phyloP scores from a whole-genome alignment of 2,113 vertebrate species.

The Butorides virescens region DNA sequence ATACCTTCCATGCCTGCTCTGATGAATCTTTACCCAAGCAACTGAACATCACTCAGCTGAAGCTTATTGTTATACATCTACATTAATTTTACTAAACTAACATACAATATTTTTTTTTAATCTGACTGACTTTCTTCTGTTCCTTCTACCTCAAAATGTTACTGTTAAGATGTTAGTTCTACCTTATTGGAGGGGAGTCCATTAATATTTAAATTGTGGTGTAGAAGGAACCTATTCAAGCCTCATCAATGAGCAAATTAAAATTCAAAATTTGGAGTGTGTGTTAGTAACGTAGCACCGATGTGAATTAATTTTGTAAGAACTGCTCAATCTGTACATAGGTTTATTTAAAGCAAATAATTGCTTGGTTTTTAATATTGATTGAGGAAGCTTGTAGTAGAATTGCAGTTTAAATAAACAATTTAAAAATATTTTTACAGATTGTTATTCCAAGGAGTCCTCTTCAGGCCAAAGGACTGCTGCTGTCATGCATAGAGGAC shows the following conservation, averaged over 20 bases:
- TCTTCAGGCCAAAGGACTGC: constrained; percentile 93
- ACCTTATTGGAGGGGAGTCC: not conserved
- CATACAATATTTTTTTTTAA: not conserved
- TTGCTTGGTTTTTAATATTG: not conserved
- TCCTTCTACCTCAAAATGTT: not conserved
- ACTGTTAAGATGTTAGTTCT: not conserved
- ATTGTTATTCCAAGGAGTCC: constrained; percentile 94
- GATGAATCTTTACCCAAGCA: not conserved
- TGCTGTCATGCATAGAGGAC: constrained; percentile 94
- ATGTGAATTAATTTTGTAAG: not conserved
- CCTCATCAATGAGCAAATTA: not conserved
- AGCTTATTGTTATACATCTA: not conserved
- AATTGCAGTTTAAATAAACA: constrained; percentile 6
- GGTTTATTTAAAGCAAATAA: not conserved
- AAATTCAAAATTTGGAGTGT: not conserved
- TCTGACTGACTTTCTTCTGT: not conserved
- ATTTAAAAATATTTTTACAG: constrained; percentile 70
- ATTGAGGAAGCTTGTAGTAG: not conserved
- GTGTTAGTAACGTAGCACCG: not conserved
- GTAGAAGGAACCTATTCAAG: not conserved
- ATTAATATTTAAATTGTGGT: not conserved
- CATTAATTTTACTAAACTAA: not conserved
- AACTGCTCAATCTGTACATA: not conserved
- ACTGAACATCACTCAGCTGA: not conserved
- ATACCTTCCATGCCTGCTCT: not conserved